Conservation (phyloP, 2,888 invertebrate genomes). For the Ormyrus thymus region DNA sequence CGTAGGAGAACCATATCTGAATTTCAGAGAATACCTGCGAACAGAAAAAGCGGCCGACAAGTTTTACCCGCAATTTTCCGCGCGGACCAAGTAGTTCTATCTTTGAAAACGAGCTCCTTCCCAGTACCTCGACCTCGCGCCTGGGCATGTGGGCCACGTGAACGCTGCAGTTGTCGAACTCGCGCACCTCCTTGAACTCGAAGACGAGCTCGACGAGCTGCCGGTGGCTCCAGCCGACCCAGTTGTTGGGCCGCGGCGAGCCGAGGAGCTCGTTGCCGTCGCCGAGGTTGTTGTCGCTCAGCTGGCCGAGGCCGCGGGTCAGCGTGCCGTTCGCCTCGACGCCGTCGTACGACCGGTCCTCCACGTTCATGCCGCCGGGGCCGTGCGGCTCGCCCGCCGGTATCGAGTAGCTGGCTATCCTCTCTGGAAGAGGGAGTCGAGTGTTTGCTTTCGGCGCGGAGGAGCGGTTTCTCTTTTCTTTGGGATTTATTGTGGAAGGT, state of each 20-base stretch:
- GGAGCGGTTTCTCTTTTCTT: too few relatives aligned
- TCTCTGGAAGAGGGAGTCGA: conserved; percentile 75
- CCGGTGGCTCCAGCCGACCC: conserved; percentile 92
- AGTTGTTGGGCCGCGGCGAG: conserved; percentile 74
- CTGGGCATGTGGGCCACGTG: conserved; percentile 81
- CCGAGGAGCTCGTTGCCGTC: conserved; percentile 75
- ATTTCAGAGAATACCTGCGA: conserved; percentile 85
- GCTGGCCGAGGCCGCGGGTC: conserved; percentile 86
- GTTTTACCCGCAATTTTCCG: neutral
- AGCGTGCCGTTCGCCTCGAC: conserved; percentile 76
- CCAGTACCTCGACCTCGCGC: conserved; percentile 84
- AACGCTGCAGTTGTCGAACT: conserved; percentile 78
- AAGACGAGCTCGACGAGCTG: conserved; percentile 85
- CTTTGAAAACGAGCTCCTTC: too few relatives aligned
- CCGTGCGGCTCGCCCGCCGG: conserved; percentile 81
- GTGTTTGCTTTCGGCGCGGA: too few relatives aligned
- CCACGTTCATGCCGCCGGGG: conserved; percentile 80
- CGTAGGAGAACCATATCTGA: conserved; percentile 86
- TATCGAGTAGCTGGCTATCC: conserved; percentile 81
- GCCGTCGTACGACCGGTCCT: conserved; percentile 90
- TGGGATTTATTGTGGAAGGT: too few relatives aligned
- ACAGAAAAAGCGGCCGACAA: neutral
- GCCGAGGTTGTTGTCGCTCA: conserved; percentile 85
- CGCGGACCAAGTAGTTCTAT: neutral
- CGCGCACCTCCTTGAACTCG: conserved; percentile 86